Conservation (phyloP, 2,113 vertebrate genomes). For the Erythrolamprus reginae region DNA sequence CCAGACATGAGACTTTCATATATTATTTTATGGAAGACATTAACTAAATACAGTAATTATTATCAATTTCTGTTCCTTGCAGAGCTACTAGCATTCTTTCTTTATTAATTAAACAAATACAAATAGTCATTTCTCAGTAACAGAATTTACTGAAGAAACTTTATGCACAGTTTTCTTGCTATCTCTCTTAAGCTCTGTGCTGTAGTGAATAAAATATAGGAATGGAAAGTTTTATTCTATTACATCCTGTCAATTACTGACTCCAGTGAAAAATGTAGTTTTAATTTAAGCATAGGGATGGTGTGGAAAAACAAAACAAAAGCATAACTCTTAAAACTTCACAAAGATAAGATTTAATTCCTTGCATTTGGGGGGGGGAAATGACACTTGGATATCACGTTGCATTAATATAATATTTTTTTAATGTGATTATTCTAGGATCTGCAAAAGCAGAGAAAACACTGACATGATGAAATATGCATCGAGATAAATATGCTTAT, state of each 20-base stretch:
- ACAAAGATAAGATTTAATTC: background rate
- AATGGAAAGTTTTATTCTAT: background rate
- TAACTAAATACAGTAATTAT: background rate
- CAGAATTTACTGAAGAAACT: background rate
- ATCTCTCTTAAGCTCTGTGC: background rate
- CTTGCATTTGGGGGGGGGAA: background rate
- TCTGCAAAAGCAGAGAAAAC: background rate
- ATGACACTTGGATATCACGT: background rate
- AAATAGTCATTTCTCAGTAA: background rate
- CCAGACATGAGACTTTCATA: background rate
- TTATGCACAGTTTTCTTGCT: background rate
- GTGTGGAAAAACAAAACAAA: too few species aligned
- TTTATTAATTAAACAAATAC: background rate
- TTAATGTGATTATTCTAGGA: background rate
- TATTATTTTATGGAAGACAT: background rate
- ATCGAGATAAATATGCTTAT: background rate
- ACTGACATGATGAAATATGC: background rate
- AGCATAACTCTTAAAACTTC: background rate
- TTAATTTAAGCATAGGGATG: background rate
- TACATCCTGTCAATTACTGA: background rate
- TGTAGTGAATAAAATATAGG: background rate
- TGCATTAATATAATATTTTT: background rate
- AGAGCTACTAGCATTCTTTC: background rate
- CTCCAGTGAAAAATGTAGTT: background rate
- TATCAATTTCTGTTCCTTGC: background rate